Percentiles rank a stretch among this genome's conserved stretches.
These are phyloP conservation scores for Cottoperca gobio DNA, from an alignment of 2,797 vertebrate species.

Conservation along the genomic window DNA sequence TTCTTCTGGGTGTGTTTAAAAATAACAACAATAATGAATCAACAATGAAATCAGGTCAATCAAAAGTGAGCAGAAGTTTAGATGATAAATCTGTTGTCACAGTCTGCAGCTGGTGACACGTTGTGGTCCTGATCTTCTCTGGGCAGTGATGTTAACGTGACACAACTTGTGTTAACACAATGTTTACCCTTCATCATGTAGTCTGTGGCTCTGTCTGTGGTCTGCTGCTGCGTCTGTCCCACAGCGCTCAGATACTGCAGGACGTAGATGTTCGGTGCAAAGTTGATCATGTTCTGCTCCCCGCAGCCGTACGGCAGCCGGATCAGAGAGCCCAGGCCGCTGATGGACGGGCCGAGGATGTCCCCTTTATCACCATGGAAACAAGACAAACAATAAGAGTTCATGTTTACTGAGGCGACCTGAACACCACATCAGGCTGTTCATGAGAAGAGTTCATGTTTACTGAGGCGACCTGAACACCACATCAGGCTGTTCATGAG, in stretches of 20 bases:
- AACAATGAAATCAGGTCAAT: too few relatives aligned
- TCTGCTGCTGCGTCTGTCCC: constrained; percentile 73
- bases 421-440: too few relatives aligned
- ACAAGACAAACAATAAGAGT: background rate
- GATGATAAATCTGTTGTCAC: too few relatives aligned
- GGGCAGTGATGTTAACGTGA: background rate
- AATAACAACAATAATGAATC: too few relatives aligned
- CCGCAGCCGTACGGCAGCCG: constrained; percentile 93
- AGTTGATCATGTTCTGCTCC: constrained; percentile 96
- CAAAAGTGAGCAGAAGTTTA: too few relatives aligned
- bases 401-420: background rate
- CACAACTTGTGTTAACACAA: too few relatives aligned
- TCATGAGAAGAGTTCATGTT: too few relatives aligned
- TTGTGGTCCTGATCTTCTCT: too few relatives aligned
- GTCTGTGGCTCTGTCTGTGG: constrained; percentile 73
- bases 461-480: too few relatives aligned
- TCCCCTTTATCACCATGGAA: constrained; percentile 83
- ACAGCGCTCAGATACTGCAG: constrained; percentile 88
- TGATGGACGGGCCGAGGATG: constrained; percentile 90
- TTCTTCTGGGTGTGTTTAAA: too few relatives aligned
- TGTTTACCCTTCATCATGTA: constrained; percentile 84
- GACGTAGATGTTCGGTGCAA: constrained; percentile 92
- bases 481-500: too few relatives aligned
- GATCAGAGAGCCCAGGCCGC: constrained; percentile 88
- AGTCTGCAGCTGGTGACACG: too few relatives aligned